phyloP scores from a whole-genome alignment of 2,797 vertebrate species.

The Danionella dracula region DNA sequence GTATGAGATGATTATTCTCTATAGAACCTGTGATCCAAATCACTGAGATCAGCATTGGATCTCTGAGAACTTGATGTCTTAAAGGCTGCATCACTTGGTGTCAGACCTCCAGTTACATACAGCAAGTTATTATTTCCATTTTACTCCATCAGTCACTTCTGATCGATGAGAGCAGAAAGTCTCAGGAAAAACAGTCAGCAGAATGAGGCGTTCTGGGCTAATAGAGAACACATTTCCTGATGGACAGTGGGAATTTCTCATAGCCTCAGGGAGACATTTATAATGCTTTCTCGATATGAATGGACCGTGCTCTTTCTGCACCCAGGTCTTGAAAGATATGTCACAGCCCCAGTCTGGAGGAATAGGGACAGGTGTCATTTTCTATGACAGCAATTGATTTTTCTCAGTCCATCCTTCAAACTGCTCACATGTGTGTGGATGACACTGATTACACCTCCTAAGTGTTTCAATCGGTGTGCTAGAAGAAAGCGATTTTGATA shows the following conservation, averaged over 20 bases:
- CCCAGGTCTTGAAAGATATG: background rate
- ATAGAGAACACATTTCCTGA: background rate
- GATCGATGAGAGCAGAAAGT: background rate
- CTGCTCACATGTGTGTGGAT: conserved; percentile 4
- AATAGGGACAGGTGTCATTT: background rate
- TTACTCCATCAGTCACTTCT: background rate
- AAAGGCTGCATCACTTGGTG: background rate
- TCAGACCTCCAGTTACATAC: background rate
- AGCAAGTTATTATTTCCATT: background rate
- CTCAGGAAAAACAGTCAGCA: conserved; percentile 1
- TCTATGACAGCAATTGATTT: background rate
- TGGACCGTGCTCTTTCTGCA: background rate
- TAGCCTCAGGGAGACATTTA: background rate
- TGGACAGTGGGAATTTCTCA: conserved; percentile 3
- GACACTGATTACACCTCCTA: conserved; percentile 13
- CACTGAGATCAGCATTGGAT: conserved; percentile 1
- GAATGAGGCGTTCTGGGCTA: conserved; percentile 9
- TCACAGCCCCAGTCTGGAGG: background rate
- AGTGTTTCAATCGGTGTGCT: background rate
- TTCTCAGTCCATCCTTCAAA: background rate
- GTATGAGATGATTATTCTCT: conserved; percentile 10
- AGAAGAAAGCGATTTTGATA: background rate
- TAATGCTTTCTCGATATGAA: conserved; percentile 11
- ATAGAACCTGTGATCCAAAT: conserved; percentile 12
- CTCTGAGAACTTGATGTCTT: background rate